phyloP scores from a whole-genome alignment of 1,140 invertebrate genomes.

The Nebria ingens region DNA sequence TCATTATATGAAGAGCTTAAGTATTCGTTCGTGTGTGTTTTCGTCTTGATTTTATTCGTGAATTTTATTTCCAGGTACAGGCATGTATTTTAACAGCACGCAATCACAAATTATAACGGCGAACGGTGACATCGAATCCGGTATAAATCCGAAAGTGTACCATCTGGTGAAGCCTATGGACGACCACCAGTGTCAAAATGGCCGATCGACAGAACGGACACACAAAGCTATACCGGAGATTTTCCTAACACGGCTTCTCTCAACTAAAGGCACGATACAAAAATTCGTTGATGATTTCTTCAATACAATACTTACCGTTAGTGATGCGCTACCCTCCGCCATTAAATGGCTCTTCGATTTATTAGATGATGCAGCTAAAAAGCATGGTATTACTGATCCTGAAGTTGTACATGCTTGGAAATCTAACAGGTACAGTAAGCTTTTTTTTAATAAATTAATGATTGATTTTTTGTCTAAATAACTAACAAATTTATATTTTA shows the following conservation, averaged over 20 bases:
- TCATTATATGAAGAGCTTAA: too few species aligned
- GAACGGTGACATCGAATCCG: conserved; percentile 65
- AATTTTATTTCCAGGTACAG: conserved; percentile 36
- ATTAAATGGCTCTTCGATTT: conserved; percentile 95
- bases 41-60: conserved; percentile 24
- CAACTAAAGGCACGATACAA: conserved; percentile 91
- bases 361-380: conserved; percentile 78
- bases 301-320: conserved; percentile 76
- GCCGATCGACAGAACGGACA: conserved; percentile 59
- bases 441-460: conserved; percentile 6
- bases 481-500: background rate
- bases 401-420: conserved; percentile 95
- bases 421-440: conserved; percentile 57
- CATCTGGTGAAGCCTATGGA: conserved; percentile 78
- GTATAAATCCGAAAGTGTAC: conserved; percentile 60
- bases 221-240: conserved; percentile 94
- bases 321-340: conserved; percentile 80
- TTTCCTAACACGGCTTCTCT: conserved; percentile 82
- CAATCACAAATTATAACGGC: conserved; percentile 62
- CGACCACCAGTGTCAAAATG: conserved; percentile 49
- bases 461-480: background rate
- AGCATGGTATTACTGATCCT: conserved; percentile 73
- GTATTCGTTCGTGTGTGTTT: too few species aligned
- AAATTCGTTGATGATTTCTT: conserved; percentile 96
- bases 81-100: conserved; percentile 64